phyloP scores from a whole-genome alignment of 2,113 vertebrate species.

The Vulpes lagopus region DNA sequence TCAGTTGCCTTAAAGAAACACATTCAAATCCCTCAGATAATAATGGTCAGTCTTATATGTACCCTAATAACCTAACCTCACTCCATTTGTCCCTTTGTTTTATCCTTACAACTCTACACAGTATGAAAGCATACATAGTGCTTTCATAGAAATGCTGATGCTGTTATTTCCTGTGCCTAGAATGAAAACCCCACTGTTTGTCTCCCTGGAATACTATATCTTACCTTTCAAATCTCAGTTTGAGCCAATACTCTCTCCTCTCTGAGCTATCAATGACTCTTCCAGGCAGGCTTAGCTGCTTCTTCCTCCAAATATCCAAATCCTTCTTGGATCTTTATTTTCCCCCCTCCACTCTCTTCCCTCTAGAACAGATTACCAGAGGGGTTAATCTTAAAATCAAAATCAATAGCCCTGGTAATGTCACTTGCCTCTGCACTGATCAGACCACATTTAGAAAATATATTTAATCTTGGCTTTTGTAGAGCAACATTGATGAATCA shows the following conservation, averaged over 20 bases:
- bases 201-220: not conserved
- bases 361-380: not conserved
- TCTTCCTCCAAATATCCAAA: rapidly evolving
- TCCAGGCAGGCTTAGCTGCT: not conserved
- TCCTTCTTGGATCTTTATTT: not conserved
- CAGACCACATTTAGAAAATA: not conserved
- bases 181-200: not conserved
- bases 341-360: rapidly evolving
- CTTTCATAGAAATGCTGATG: too few species aligned
- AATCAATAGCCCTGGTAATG: rapidly evolving
- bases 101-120: not conserved
- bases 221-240: not conserved
- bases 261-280: not conserved
- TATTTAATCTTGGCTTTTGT: not conserved
- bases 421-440: not conserved
- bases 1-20: not conserved
- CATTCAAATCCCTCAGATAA: not conserved
- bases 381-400: too few species aligned
- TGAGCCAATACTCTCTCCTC: not conserved
- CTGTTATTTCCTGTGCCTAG: not conserved
- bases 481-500: not conserved
- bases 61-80: not conserved
- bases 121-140: rapidly evolving
- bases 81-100: not conserved
- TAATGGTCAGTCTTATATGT: not conserved